phyloP scores from a whole-genome alignment of 2,797 vertebrate species.

The Hoplostethus atlanticus region DNA sequence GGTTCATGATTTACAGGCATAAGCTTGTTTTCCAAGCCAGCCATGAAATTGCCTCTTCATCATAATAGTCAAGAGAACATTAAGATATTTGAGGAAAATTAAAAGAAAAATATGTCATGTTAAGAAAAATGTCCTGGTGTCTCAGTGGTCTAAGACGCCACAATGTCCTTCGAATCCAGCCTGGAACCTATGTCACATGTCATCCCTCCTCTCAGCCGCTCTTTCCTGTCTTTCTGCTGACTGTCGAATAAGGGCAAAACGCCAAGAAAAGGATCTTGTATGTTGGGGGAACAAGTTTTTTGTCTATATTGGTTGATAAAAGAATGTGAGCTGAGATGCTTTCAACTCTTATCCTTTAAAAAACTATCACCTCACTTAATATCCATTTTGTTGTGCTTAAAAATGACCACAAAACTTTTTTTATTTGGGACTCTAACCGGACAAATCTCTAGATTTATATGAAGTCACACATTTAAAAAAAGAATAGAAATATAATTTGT shows the following conservation, averaged over 20 bases:
- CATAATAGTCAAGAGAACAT: neutral
- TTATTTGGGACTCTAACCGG: neutral
- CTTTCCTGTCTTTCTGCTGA: no score
- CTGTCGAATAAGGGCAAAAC: no score
- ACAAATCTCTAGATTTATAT: neutral
- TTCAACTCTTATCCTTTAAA: neutral
- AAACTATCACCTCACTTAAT: neutral
- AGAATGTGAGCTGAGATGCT: neutral
- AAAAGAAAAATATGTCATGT: no score
- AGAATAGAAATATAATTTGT: neutral
- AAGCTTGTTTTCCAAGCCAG: neutral
- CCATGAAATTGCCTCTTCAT: constrained; percentile 4
- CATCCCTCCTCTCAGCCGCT: no score
- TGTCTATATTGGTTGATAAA: neutral
- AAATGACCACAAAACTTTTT: no score
- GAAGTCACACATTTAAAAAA: neutral
- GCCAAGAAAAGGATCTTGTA: no score
- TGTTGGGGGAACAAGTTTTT: neutral
- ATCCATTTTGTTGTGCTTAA: no score
- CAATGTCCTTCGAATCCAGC: no score
- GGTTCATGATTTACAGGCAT: constrained; percentile 16
- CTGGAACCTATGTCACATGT: no score
- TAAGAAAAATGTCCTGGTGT: no score
- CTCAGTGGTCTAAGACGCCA: no score
- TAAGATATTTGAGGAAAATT: neutral